Conservation (phyloP, 2,888 invertebrate species). For the Nasonia oneida region DNA sequence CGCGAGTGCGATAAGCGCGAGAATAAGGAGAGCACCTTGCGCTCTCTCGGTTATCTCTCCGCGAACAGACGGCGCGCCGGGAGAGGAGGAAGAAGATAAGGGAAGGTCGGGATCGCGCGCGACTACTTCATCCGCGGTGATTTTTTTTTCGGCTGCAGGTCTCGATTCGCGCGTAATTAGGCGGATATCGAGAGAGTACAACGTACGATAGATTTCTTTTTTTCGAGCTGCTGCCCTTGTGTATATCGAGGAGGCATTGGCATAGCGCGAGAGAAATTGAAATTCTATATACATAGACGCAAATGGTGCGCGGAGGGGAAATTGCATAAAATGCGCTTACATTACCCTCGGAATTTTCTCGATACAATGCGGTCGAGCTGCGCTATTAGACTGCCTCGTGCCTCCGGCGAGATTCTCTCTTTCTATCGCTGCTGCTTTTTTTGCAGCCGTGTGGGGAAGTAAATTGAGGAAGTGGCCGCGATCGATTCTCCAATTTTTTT, state of each 20-base stretch:
- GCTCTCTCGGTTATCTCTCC: neutral
- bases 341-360: slow-evolving; percentile 37
- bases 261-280: slow-evolving; percentile 47
- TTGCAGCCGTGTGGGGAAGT: neutral
- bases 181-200: neutral
- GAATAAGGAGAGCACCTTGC: neutral
- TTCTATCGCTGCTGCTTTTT: neutral
- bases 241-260: slow-evolving; percentile 19
- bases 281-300: slow-evolving; percentile 16
- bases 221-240: slow-evolving; percentile 19
- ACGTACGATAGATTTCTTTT: slow-evolving; percentile 10
- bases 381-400: neutral
- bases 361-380: slow-evolving; percentile 29
- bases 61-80: neutral
- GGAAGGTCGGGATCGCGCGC: neutral
- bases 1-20: slow-evolving; percentile 43
- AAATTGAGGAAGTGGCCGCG: slow-evolving; percentile 45
- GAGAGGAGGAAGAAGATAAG: neutral
- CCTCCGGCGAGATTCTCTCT: neutral
- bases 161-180: neutral
- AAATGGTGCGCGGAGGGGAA: neutral
- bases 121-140: neutral
- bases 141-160: neutral
- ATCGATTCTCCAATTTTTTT: neutral
- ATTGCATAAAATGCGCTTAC: slow-evolving; percentile 29